phyloP scores from a whole-genome alignment of 2,797 vertebrate species.

The Steatocranus sp. region DNA sequence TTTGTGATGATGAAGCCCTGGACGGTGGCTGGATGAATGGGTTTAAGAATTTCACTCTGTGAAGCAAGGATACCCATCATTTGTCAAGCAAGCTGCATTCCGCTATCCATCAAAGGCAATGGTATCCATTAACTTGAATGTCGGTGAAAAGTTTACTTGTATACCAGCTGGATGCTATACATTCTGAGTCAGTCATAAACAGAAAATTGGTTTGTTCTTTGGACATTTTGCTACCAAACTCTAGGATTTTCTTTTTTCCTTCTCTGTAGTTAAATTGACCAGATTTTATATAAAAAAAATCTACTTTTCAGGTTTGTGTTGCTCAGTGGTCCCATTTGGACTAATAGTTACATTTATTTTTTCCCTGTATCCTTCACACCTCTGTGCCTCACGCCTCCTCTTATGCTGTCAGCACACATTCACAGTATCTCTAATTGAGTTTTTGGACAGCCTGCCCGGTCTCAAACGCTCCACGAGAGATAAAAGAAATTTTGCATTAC shows the following conservation, averaged over 20 bases:
- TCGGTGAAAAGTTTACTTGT: slow-evolving; percentile 18
- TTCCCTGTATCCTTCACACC: slow-evolving; percentile 20
- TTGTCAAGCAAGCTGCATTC: slow-evolving; percentile 30
- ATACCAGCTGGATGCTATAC: slow-evolving; percentile 7
- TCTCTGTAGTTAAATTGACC: neutral
- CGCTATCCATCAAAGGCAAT: slow-evolving; percentile 22
- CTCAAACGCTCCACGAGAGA: slow-evolving; percentile 46
- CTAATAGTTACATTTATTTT: slow-evolving; percentile 12
- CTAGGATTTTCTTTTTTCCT: neutral
- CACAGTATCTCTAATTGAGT: slow-evolving; percentile 46
- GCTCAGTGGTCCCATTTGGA: neutral
- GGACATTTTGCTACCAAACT: neutral
- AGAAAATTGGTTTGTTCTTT: neutral
- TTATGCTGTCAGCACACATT: slow-evolving; percentile 38
- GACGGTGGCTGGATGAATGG: slow-evolving; percentile 20
- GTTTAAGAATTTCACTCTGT: slow-evolving; percentile 13
- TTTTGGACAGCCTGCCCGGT: slow-evolving; percentile 41
- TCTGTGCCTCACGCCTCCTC: slow-evolving; percentile 47
- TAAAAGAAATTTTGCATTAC: slow-evolving; percentile 57
- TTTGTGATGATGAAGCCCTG: slow-evolving; percentile 19
- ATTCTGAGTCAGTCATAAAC: neutral
- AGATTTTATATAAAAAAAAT: neutral
- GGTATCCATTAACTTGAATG: slow-evolving; percentile 6
- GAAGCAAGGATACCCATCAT: slow-evolving; percentile 24
- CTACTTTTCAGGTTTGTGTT: slow-evolving; percentile 7